These are phyloP conservation scores for Nansenia antarctica DNA, from an alignment of 2,113 vertebrate genomes.

Conservation along the genomic window DNA sequence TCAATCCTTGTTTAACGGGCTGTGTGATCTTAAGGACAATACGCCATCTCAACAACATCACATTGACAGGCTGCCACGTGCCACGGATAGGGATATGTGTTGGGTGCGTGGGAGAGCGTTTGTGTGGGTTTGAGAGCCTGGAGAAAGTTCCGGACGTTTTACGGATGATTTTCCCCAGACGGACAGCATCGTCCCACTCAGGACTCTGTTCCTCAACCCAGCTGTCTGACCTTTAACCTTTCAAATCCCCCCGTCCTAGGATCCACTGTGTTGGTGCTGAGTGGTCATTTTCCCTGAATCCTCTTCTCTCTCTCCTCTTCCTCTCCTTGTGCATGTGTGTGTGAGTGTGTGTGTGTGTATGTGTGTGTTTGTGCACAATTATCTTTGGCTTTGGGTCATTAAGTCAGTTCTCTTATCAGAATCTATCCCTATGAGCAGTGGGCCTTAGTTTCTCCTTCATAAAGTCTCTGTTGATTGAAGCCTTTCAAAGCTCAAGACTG, in stretches of 20 bases:
- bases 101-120: background rate
- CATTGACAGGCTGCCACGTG: background rate
- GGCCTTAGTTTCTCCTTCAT: slow-evolving; percentile 13
- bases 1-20: background rate
- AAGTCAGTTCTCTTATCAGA: background rate
- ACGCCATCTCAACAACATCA: background rate
- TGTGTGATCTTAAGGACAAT: background rate
- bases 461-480: slow-evolving; percentile 21
- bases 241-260: background rate
- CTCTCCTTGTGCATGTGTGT: background rate
- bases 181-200: background rate
- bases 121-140: too few relatives aligned
- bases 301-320: background rate
- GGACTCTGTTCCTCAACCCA: background rate
- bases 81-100: background rate
- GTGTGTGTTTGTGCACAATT: background rate
- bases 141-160: too few relatives aligned
- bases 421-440: slow-evolving; percentile 3
- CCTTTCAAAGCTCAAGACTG: slow-evolving; percentile 18
- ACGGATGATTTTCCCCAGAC: too few relatives aligned
- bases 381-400: background rate
- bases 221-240: slow-evolving; percentile 2
- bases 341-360: background rate
- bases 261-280: background rate
- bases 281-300: background rate